Evolutionary conservation across 1,140 invertebrate species (phyloP).

Genomic region (Archivesica marissinica): DNA sequence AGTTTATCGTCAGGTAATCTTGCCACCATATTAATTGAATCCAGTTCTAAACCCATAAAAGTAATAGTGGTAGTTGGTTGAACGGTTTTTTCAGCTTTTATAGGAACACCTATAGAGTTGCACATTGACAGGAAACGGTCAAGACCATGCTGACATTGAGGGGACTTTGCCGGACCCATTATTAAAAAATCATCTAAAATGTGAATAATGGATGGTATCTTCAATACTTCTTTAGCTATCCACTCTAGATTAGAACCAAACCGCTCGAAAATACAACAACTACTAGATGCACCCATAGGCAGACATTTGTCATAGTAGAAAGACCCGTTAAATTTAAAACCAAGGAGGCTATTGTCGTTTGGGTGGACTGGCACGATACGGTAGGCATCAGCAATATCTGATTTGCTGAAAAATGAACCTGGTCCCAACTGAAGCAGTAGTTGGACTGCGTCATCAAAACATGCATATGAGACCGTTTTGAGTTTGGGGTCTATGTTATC

Average conservation of each 20-base stretch:
- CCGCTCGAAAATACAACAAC: conserved; percentile 16
- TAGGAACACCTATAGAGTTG: background rate
- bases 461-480: background rate
- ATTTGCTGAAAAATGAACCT: conserved; percentile 3
- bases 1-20: conserved; percentile 44
- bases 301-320: conserved; percentile 29
- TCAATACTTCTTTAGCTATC: background rate
- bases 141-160: background rate
- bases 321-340: background rate
- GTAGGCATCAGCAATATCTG: conserved; percentile 31
- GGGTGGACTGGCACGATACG: conserved; percentile 11
- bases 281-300: background rate
- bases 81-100: conserved; percentile 36
- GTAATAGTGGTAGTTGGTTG: conserved; percentile 2
- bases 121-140: background rate
- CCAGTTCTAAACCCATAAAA: conserved; percentile 48
- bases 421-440: background rate
- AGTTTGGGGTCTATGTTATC: conserved; percentile 9
- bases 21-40: conserved; percentile 22
- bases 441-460: conserved; percentile 28
- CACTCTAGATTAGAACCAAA: conserved; percentile 13
- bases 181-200: conserved; percentile 15
- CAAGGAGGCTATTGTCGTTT: background rate
- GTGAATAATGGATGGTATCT: background rate
- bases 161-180: conserved; percentile 19